Percentiles rank a stretch among this genome's conserved stretches.
phyloP scores from a whole-genome alignment of 1,140 invertebrate genomes.

The Cheumatopsyche charites region DNA sequence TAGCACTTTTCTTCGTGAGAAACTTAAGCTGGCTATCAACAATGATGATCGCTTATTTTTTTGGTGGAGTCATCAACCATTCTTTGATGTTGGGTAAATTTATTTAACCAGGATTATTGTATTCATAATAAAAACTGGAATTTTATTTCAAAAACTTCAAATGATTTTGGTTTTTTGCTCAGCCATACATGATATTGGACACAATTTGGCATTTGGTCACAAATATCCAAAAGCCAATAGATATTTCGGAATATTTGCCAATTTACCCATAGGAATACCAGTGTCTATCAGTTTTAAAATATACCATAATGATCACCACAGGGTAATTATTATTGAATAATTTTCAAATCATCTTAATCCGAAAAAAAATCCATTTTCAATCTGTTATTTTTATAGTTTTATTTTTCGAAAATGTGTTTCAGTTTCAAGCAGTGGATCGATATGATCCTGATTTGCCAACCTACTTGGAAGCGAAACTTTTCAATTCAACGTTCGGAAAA shows the following conservation, averaged over 20 bases:
- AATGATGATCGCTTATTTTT: conserved; percentile 84
- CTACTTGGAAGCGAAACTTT: conserved; percentile 90
- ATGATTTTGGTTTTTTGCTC: conserved; percentile 52
- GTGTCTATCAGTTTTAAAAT: conserved; percentile 97
- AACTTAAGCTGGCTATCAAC: conserved; percentile 78
- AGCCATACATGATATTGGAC: conserved; percentile 97
- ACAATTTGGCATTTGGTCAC: conserved; percentile 97
- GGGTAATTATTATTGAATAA: conserved; percentile 66
- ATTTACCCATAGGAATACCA: conserved; percentile 94
- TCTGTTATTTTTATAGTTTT: no score
- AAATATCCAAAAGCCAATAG: conserved; percentile 81
- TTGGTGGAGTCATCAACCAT: conserved; percentile 97
- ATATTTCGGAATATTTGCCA: conserved; percentile 95
- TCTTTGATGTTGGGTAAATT: conserved; percentile 88
- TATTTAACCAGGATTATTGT: no score
- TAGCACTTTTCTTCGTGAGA: conserved; percentile 80
- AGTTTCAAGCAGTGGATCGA: conserved; percentile 95
- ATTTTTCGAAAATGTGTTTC: no score
- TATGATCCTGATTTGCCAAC: conserved; percentile 97
- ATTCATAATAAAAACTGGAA: no score
- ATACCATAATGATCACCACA: conserved; percentile 98
- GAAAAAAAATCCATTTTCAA: no score
- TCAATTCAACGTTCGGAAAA: conserved; percentile 91
- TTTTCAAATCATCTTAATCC: no score
- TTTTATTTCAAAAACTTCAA: no score